Evolutionary conservation across 2,888 invertebrate species (phyloP).

Genomic region (Tiliacea citrago): DNA sequence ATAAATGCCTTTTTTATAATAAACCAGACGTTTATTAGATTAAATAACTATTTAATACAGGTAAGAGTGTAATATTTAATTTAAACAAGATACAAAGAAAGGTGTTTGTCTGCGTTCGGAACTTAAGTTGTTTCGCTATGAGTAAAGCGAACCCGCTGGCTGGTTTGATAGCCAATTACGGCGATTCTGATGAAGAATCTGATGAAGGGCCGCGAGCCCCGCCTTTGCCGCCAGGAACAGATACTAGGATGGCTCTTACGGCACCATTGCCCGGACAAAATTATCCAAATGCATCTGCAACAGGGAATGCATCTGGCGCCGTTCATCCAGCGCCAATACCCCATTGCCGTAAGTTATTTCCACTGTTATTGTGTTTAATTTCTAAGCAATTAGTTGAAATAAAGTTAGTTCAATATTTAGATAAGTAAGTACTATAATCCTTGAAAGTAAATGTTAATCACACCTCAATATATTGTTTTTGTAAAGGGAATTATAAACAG

Average conservation of each 20-base stretch:
- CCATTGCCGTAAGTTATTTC: slow-evolving; percentile 83
- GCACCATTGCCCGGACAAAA: slow-evolving; percentile 51
- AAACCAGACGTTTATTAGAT: background rate
- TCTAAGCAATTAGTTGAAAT: background rate
- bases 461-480: background rate
- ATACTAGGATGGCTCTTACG: slow-evolving; percentile 10
- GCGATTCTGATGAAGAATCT: slow-evolving; percentile 86
- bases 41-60: background rate
- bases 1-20: background rate
- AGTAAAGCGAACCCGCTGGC: slow-evolving; percentile 84
- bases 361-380: background rate
- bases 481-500: background rate
- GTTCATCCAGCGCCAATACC: slow-evolving; percentile 85
- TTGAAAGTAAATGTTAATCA: background rate
- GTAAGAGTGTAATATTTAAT: slow-evolving; percentile 1
- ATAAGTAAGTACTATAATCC: background rate
- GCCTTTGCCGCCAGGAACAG: slow-evolving; percentile 31
- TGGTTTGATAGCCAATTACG: slow-evolving; percentile 83
- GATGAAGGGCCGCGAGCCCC: slow-evolving; percentile 70
- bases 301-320: slow-evolving; percentile 62
- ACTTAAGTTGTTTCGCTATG: slow-evolving; percentile 68
- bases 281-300: slow-evolving; percentile 24
- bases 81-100: background rate
- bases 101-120: background rate
- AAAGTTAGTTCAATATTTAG: too few relatives aligned